phyloP scores from a whole-genome alignment of 2,113 vertebrate genomes.

The Hemichromis elongatus region DNA sequence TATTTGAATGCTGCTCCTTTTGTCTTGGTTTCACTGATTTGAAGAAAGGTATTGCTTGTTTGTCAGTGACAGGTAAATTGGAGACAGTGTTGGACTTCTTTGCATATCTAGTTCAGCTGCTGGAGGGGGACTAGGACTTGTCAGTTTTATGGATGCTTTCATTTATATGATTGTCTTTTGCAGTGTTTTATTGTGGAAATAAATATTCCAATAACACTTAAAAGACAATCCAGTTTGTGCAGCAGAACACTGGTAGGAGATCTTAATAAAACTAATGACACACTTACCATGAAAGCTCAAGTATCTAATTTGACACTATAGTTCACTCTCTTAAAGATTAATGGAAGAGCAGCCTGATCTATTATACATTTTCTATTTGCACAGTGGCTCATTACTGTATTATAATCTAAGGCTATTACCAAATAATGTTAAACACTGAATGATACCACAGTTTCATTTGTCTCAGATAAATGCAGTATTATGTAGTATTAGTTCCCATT shows the following conservation, averaged over 20 bases:
- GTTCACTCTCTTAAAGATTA: neutral
- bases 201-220: neutral
- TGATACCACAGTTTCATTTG: neutral
- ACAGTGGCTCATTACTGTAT: neutral
- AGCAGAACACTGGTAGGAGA: neutral
- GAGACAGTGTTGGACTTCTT: neutral
- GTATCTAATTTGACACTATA: neutral
- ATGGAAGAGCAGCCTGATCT: neutral
- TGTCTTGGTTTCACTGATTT: neutral
- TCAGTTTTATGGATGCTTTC: slow-evolving; percentile 3
- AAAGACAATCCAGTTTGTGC: neutral
- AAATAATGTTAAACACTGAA: neutral
- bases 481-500: neutral
- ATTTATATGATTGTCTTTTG: neutral
- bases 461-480: neutral
- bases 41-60: neutral
- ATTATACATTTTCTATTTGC: neutral
- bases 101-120: neutral
- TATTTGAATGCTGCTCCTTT: neutral
- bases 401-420: neutral
- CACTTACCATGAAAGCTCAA: neutral
- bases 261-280: neutral
- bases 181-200: neutral
- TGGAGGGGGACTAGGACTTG: neutral
- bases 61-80: neutral